Evolutionary conservation across 2,797 vertebrate species (phyloP), one percentile per base, ranked within the genome.

Genomic region (Acrossocheilus wenchowensis): DNA sequence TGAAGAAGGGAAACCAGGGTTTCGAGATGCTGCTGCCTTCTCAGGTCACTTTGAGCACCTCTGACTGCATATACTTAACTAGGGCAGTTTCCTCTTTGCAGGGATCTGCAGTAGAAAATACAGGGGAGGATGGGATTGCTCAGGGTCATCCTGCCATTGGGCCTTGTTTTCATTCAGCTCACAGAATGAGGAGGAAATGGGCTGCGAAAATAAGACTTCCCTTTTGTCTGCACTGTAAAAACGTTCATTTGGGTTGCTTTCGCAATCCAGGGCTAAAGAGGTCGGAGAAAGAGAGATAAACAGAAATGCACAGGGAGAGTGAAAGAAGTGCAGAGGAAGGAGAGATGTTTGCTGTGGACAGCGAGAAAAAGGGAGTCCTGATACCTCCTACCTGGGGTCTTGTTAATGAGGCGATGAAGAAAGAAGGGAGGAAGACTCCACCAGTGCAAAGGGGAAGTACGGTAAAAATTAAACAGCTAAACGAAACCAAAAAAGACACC

Each of bases 81-180:
- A 90, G 89, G 92, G 94, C 91, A 89, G 91, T 93, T 93, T 96
- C 94, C 93, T 95, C 94, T 95, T 95, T 95, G 93, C 94, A 95
- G 93, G 94, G 87, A 92, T 93, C 92, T 92, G 92, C 79, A 83
- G 91, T 89, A 88, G 91, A 93, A 91, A 96, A 95, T 95, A 95
- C 94, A 94, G 93, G 93, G 89, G 78, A 90, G 81, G 87, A 79
- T 88, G 88, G 92, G 91, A 91, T 91, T 89, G 91, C 94, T 95
- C 94, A 95, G 94, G 94, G 93, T 93, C 94, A 92, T 93, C 93
- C 90, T 92, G 90, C 91, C 90, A 89, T 78, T 86, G 84, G 78
- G 79, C 82, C 86, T 89, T 72, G 86, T 84, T 69, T 82, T 86
- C 84, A 89, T 88, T 88, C 87, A 89, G 81, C 85, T 89, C 83